phyloP scores from a whole-genome alignment of 1,140 invertebrate genomes.

The Panagrolaimus sp. region DNA sequence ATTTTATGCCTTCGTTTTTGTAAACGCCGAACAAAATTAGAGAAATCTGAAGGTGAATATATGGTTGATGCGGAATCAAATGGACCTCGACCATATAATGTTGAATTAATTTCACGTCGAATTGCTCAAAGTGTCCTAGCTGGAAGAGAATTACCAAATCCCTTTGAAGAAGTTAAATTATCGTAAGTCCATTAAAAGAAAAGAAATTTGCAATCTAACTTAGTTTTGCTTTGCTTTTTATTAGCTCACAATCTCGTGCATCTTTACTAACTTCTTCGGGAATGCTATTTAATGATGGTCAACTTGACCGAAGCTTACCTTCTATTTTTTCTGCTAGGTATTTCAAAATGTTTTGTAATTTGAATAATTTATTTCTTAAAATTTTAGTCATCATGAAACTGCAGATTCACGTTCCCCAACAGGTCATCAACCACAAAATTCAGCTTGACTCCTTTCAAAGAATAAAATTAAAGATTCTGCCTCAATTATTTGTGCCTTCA shows the following conservation, averaged over 20 bases:
- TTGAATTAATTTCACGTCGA: conserved; percentile 52
- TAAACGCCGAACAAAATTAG: conserved; percentile 29
- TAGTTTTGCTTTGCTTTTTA: background rate
- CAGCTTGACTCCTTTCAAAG: too few species aligned
- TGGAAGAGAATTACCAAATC: conserved; percentile 44
- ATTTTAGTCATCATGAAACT: too few species aligned
- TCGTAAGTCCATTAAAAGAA: conserved; percentile 26
- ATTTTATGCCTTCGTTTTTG: conserved; percentile 40
- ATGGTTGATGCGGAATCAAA: conserved; percentile 43
- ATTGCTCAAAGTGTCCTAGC: conserved; percentile 48
- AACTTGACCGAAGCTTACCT: conserved; percentile 11
- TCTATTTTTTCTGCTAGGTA: conserved; percentile 12
- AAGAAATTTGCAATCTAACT: background rate
- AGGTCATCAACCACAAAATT: too few species aligned
- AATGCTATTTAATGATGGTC: conserved; percentile 16
- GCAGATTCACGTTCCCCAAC: too few species aligned
- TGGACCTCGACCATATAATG: conserved; percentile 57
- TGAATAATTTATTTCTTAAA: too few species aligned
- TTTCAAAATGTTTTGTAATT: background rate
- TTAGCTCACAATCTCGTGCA: background rate
- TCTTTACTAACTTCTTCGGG: conserved; percentile 15
- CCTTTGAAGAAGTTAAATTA: conserved; percentile 40
- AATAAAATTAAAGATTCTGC: too few species aligned
- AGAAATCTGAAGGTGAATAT: conserved; percentile 52
- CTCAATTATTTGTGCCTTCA: too few species aligned